Evolutionary conservation across 2,113 vertebrate species (phyloP), one percentile per base, ranked within the genome.

Genomic region (Anthoscopus minutus): DNA sequence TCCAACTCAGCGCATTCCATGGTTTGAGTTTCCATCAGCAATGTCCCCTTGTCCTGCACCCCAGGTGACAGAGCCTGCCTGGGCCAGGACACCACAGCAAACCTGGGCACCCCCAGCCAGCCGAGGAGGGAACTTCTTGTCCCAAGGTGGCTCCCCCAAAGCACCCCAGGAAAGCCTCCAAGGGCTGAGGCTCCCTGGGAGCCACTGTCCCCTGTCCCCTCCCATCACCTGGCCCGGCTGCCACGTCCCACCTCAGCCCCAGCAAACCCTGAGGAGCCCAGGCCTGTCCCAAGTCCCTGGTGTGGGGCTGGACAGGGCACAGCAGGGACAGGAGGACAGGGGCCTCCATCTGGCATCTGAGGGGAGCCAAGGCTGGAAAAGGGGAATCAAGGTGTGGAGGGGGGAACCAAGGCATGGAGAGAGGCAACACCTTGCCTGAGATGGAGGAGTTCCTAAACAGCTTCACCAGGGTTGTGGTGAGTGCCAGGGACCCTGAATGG

Each of bases 401-500:
- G n/a, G 28, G 50, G 31, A 77, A 17, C 7, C 1, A 1, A 18
- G 48, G 40, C 9, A 2, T 5, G 23, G 50, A 30, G 37, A 38
- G 57, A 44, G 24, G 27, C 27, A 58, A 3, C 2, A 0, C n/a
- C 24, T 42, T 35, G 19, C 45, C 61, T 37, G 57, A 37, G 51
- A 37, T 4, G 5, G 11, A 13, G 47, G 45, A 92, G 20, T 18
- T 7, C 38, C 20, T 11, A 3, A 7, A 15, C 47, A 69, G 21
- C 77, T 54, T 14, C 82, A 37, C 13, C 15, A 4, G 31, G 30
- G 31, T 2, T 4, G 18, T 4, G 30, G 13, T 30, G 33, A 47
- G 33, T 0, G 3, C 31, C 6, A 40, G 30, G 7, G 6, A 28
- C 5, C 16, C 58, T 38, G 42, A 13, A 9, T 1, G 27, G 48